phyloP scores from a whole-genome alignment of 2,113 vertebrate species.

The Catharus minimus region DNA sequence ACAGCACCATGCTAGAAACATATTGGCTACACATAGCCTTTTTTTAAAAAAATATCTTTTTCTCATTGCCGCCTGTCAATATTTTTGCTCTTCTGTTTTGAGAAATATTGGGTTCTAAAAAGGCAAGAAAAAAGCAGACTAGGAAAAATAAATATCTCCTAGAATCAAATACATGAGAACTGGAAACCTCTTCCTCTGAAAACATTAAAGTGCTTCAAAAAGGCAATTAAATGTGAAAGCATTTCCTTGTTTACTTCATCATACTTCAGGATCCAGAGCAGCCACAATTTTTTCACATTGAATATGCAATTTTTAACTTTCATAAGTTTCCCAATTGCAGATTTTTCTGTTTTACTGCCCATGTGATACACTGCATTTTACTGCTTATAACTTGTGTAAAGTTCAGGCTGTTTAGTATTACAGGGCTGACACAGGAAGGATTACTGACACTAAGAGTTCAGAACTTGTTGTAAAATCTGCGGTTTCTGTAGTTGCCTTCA shows the following conservation, averaged over 20 bases:
- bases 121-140: background rate
- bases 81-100: background rate
- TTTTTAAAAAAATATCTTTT: background rate
- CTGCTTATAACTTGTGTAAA: background rate
- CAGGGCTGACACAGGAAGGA: conserved; percentile 6
- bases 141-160: background rate
- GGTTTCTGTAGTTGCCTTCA: conserved; percentile 46
- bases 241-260: conserved; percentile 32
- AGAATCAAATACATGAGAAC: background rate
- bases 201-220: background rate
- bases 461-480: conserved; percentile 38
- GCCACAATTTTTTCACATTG: background rate
- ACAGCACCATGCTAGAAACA: background rate
- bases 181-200: conserved; percentile 12
- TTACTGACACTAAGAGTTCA: conserved; percentile 20
- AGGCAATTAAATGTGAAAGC: background rate
- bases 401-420: background rate
- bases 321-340: background rate
- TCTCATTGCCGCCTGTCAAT: background rate
- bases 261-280: background rate
- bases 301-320: background rate
- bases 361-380: background rate
- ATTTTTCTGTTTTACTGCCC: background rate
- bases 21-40: background rate
- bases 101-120: background rate